Base-by-base conservation (phyloP, 2,113 vertebrate species). In the Corythornis madagascariensis region DNA sequence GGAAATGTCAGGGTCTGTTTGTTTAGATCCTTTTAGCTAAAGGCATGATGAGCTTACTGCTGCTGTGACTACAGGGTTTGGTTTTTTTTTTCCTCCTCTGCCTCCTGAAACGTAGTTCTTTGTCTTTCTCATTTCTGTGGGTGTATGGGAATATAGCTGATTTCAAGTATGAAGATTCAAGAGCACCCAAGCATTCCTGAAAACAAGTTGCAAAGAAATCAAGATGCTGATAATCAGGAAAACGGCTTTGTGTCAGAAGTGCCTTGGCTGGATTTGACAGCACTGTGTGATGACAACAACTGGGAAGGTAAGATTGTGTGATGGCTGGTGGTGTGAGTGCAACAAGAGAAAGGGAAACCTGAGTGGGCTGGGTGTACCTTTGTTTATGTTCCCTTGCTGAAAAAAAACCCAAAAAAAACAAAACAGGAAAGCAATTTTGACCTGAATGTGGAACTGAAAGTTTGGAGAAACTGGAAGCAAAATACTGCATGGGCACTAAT, bases 121-220 rank as follows among this genome's bases (percentile, higher is more conserved):
- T 84, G 42, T 8, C 7, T 67, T 42, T 79, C n/a, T 92, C 38
- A 38, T 94, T 92, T 89, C 45, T 76, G 59, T 78, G 83, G 21
- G 12, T 53, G 14, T 87, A 57, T 64, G 92, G 97, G 94, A 94
- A 96, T 77, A 42, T 95, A 98, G 92, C 98, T 99, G 99, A 98
- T 96, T 92, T 93, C 98, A 71, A 94, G 91, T 83, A 99, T 99
- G 99, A 99, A 99, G 98, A 99, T 99, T 95, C 99, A 99, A 97
- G 99, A 99, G 95, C 98, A 97, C 89, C 96, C 98, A 63, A 97
- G 96, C 85, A 65, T 96, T 76, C 97, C 98, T 86, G 99, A 99
- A 94, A 88, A 94, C 92, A 98, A 98, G 91, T 92, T 97, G 67
- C 97, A 96, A 71, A 97, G 97, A 89, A 97, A 89, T 75, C 96